Conservation (phyloP, 2,888 invertebrate genomes). For the Tipula lateralis region DNA sequence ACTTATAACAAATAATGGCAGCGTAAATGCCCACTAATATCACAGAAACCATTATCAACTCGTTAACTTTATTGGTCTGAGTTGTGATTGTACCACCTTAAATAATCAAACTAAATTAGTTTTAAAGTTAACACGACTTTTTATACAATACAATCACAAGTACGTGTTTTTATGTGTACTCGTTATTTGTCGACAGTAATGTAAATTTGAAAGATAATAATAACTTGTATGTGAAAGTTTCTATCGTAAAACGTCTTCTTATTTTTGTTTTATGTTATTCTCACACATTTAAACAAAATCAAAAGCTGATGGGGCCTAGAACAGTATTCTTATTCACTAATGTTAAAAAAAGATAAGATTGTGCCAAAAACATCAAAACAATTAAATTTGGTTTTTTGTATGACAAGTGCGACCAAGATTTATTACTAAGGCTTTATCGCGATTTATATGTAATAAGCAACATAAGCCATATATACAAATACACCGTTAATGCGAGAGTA, state of each 20-base stretch:
- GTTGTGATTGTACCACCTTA: neutral
- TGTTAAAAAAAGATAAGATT: neutral
- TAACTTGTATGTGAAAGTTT: neutral
- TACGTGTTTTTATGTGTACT: neutral
- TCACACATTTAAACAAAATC: no score
- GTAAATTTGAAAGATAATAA: neutral
- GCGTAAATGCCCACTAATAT: conserved; percentile 44
- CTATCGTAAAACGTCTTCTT: neutral
- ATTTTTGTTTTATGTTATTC: neutral
- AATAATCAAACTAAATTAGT: neutral
- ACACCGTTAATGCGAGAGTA: no score
- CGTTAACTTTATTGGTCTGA: neutral
- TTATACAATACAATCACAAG: neutral
- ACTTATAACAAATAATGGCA: conserved; percentile 44
- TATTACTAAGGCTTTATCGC: no score
- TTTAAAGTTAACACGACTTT: neutral
- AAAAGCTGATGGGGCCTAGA: neutral
- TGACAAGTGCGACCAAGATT: no score
- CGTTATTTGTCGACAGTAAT: neutral
- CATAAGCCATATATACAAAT: no score
- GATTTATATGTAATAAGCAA: no score
- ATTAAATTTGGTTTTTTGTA: no score
- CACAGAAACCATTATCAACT: conserved; percentile 42
- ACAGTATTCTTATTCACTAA: neutral
- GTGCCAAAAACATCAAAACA: no score